These are phyloP conservation scores for Phyllostomus discolor DNA, from an alignment of 2,113 vertebrate species.

Conservation along the genomic window DNA sequence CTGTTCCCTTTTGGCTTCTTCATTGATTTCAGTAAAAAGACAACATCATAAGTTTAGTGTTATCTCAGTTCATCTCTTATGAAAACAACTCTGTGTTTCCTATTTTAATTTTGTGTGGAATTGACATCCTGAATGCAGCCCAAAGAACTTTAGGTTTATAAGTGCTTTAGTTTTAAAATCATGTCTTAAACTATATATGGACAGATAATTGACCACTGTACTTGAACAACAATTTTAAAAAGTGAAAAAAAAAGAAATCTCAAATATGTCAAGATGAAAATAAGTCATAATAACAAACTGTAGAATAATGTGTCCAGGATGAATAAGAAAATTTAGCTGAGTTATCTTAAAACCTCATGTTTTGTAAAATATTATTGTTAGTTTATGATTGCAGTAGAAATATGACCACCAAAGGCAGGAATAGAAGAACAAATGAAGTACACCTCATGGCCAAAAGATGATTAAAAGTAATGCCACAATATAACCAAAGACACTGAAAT, in stretches of 20 bases:
- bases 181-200: not conserved
- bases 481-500: too few species aligned
- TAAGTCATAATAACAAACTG: not conserved
- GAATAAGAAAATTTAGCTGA: not conserved
- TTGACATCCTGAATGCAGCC: not conserved
- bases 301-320: not conserved
- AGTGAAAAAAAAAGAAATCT: not conserved
- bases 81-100: too few species aligned
- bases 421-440: not conserved
- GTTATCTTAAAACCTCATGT: not conserved
- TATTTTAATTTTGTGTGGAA: too few species aligned
- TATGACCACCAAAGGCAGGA: not conserved
- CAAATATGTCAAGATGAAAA: not conserved
- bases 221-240: too few species aligned
- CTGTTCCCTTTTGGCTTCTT: constrained; percentile 26
- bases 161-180: not conserved
- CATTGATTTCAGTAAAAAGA: not conserved
- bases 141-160: not conserved
- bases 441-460: not conserved
- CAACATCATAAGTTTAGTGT: not conserved
- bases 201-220: not conserved
- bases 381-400: not conserved
- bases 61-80: not conserved
- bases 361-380: not conserved
- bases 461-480: not conserved